Base-by-base conservation (phyloP, 2,888 invertebrate species). In the Drosophila ezoana region DNA sequence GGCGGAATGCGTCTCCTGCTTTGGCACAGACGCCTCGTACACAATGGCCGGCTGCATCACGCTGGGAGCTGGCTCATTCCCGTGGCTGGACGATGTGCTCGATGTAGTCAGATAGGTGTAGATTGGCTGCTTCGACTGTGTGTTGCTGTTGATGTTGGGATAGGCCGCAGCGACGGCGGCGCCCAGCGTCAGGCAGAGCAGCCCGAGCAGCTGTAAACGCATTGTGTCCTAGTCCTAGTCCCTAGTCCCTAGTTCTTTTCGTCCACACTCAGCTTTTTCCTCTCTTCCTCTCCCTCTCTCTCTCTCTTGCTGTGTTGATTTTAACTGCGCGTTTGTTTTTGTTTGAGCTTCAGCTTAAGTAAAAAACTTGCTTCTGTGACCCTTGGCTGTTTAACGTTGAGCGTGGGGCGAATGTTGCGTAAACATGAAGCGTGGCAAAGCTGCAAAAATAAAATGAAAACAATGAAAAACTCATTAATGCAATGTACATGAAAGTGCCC, bases 41-140 rank as follows among this genome's bases (percentile, higher is more conserved):
- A 87, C 90, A 72, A 89, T 83, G 47, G 90, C 85, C 6, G 89
- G 87, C 53, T 87, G 89, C 69, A 90, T 59, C 47, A 65, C 59
- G n/a, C 53, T 23, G 37, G 56, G 60, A 16, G 61, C 43, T 40
- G 52, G 62, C 51, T 63, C 70, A 58, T 71, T 67, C 65, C 65
- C 76, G 63, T 81, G 81, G 54, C 76, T 84, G 64, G 79, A 76
- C 28, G 79, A 76, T 23, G 80, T 82, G 70, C 77, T 79, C 67
- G 82, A 79, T 79, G 79, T 87, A 78, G 86, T 84, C 73, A 79
- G 72, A 73, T 88, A 85, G 69, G 76, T 81, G 77, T 67, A 70
- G 64, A 53, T 72, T 20, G 85, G 75, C 44, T 76, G 63, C 23
- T 76, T 28, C 28, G 28, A 28, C 28, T 51, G 75, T 71, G 35